A percentile compares a stretch with the other conserved stretches of the same genome.
Conservation (phyloP, 2,113 vertebrate genomes). For the Ameiurus melas region DNA sequence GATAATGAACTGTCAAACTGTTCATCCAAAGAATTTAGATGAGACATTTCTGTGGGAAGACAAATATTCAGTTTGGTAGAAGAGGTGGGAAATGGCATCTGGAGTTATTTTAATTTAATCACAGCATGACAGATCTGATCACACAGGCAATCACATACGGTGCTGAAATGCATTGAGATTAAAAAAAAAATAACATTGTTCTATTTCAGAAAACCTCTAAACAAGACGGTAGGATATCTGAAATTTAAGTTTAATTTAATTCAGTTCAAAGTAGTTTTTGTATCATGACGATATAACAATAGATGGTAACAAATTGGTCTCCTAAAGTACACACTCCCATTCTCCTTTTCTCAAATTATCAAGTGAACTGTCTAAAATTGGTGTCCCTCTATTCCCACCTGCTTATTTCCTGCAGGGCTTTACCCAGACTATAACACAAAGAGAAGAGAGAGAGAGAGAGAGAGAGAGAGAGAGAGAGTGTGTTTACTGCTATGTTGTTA, state of each 20-base stretch:
- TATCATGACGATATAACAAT: background rate
- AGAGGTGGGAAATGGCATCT: background rate
- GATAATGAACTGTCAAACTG: constrained; percentile 5
- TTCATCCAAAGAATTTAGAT: background rate
- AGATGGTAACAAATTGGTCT: background rate
- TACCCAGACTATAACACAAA: constrained; percentile 21
- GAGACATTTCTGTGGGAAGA: background rate
- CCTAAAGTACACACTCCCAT: background rate
- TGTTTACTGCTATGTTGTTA: background rate
- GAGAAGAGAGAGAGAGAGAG: background rate
- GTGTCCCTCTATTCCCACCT: background rate
- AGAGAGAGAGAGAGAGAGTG: background rate
- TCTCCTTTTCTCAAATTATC: background rate
- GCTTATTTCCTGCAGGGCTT: constrained; percentile 39
- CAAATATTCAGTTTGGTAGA: constrained; percentile 9
- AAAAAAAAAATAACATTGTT: background rate
- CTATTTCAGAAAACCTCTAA: background rate
- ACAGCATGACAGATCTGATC: constrained; percentile 2
- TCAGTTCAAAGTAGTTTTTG: background rate
- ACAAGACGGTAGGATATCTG: background rate
- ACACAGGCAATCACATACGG: background rate
- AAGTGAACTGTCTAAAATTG: background rate
- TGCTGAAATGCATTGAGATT: background rate
- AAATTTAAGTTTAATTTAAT: background rate
- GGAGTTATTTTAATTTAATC: background rate